Evolutionary conservation across 2,113 vertebrate genomes (phyloP), one percentile per base, ranked within the genome.

Genomic region (Amphiprion ocellaris): DNA sequence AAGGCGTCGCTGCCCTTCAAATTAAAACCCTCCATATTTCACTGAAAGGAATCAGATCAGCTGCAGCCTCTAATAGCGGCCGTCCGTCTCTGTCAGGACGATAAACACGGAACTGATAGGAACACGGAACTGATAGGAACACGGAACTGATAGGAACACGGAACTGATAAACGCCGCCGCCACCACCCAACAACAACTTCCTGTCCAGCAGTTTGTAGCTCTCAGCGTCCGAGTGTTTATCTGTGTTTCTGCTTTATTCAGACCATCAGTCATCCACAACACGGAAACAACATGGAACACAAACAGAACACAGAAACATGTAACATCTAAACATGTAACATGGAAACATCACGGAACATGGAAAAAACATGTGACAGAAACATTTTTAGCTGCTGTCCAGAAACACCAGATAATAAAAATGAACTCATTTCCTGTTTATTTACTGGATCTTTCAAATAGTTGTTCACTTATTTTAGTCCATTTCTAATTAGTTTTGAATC

Each of bases 21-120:
- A 99, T 99, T 99, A 99, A 99, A 99, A 97, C 95, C 97, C 95
- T 96, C 96, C 94, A 95, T 97, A 96, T 97, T 98, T 99, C 97
- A 98, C 78, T 33, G 95, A 97, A 97, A 97, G 97, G 95, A 97
- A 98, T 99, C 97, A 97, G 95, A 92, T 95, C 95, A 94, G 93
- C 94, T 94, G 92, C 91, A 86, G 95, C 93, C 91, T 95, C 95
- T 99, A 97, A 99, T 98, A 97, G 97, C 96, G 97, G 97, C 96
- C 98, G 97, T 99, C 97, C 83, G 96, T 99, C 98, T 98, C 95
- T 95, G 97, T 97, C 97, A 96, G 93, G 85, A 87, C 93, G 93
- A 94, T 96, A 97, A 96, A 96, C 97, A 96, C 95, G 92, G 95
- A 92, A 92, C 90, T 96, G 97, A 97, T 97, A 97, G 2, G 26